These are phyloP conservation scores for Styela plicata DNA, from an alignment of 23 tunicate species.

Conservation along the genomic window DNA sequence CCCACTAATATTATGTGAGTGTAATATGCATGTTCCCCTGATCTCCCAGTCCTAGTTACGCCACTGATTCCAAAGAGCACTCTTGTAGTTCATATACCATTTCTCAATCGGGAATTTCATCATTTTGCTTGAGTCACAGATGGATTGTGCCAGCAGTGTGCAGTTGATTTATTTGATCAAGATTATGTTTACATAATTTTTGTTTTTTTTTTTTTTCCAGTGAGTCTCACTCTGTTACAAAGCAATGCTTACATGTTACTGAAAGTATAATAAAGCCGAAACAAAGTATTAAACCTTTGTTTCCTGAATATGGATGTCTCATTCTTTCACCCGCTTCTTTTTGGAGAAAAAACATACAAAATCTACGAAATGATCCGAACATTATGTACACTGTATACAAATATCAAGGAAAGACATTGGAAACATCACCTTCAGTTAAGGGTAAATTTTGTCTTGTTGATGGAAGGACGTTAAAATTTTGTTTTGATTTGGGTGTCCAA, in stretches of 20 bases:
- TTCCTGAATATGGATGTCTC: conserved; percentile 80
- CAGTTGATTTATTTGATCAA: neutral
- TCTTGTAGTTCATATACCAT: too few relatives aligned
- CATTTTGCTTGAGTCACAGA: too few relatives aligned
- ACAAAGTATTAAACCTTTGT: conserved; percentile 44
- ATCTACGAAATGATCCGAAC: conserved; percentile 35
- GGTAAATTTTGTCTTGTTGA: too few relatives aligned
- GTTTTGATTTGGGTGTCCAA: too few relatives aligned
- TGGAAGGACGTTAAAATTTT: too few relatives aligned
- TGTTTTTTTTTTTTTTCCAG: neutral
- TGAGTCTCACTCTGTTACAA: conserved; percentile 25
- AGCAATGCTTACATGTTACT: conserved; percentile 51
- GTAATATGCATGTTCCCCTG: too few relatives aligned
- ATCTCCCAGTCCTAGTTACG: too few relatives aligned
- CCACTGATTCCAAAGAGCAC: too few relatives aligned
- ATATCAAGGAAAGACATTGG: conserved; percentile 57
- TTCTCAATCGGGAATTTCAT: too few relatives aligned
- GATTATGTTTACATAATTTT: neutral
- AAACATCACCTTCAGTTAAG: conserved; percentile 67
- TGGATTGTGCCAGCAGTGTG: too few relatives aligned
- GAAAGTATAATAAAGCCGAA: conserved; percentile 47
- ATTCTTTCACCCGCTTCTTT: conserved; percentile 74
- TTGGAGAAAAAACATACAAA: conserved; percentile 44
- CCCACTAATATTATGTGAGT: too few relatives aligned
- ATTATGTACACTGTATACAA: conserved; percentile 57